These are phyloP conservation scores for Orthonevra nobilis DNA, from an alignment of 2,888 invertebrate species.

Conservation along the genomic window DNA sequence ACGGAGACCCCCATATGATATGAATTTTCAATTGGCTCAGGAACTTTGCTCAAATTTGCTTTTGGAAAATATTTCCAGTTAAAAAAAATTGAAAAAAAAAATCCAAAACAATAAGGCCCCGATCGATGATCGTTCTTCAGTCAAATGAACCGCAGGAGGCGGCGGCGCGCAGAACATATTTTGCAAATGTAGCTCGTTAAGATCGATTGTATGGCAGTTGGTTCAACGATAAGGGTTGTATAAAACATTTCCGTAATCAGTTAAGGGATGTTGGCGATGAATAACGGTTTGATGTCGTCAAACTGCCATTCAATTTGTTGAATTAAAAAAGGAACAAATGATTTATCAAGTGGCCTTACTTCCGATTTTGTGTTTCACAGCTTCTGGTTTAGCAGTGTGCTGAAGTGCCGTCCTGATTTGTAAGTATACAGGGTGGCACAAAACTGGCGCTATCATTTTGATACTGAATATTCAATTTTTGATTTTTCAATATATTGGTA, in stretches of 20 bases:
- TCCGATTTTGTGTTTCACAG: slow-evolving; percentile 50
- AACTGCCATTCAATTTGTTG: slow-evolving; percentile 8
- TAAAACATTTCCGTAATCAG: slow-evolving; percentile 22
- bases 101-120: slow-evolving; percentile 11
- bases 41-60: slow-evolving; percentile 40
- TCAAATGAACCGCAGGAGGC: slow-evolving; percentile 26
- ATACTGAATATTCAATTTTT: too few species aligned
- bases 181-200: slow-evolving; percentile 47
- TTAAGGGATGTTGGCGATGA: slow-evolving; percentile 43
- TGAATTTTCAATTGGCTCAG: slow-evolving; percentile 62
- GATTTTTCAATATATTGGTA: too few species aligned
- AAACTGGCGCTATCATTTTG: too few species aligned
- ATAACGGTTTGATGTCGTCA: slow-evolving; percentile 44
- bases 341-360: slow-evolving; percentile 62
- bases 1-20: slow-evolving; percentile 65
- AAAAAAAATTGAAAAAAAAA: too few species aligned
- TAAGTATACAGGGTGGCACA: too few species aligned
- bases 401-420: too few species aligned
- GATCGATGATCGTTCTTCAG: slow-evolving; percentile 47
- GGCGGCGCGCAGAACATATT: slow-evolving; percentile 19
- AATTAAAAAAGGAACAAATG: slow-evolving; percentile 52
- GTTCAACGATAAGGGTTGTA: slow-evolving; percentile 47
- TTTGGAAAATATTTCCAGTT: neutral
- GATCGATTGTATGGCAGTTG: slow-evolving; percentile 28
- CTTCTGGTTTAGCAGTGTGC: slow-evolving; percentile 7